Conservation (phyloP, 2,797 vertebrate species). For the Phaenicophaeus curvirostris region DNA sequence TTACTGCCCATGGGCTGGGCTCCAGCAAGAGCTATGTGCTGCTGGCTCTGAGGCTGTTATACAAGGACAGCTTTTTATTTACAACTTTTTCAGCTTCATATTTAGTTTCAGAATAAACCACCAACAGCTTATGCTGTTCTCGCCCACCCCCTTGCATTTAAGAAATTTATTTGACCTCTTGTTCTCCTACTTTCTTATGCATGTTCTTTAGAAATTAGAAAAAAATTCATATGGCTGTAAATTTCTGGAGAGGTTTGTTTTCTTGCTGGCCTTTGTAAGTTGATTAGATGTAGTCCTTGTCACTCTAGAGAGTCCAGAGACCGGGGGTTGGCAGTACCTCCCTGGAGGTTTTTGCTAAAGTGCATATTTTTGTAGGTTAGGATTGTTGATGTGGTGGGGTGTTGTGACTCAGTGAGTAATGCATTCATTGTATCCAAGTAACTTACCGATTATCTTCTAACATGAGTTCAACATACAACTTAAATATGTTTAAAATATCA, state of each 20-base stretch:
- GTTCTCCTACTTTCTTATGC: neutral
- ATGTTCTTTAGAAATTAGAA: neutral
- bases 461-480: neutral
- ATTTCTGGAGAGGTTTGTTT: neutral
- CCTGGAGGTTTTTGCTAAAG: neutral
- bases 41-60: neutral
- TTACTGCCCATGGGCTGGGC: neutral
- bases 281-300: neutral
- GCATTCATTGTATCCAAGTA: fast-evolving
- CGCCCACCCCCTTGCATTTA: neutral
- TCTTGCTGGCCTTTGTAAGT: neutral
- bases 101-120: neutral
- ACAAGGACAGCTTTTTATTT: neutral
- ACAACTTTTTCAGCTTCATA: neutral
- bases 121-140: neutral
- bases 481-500: neutral
- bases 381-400: neutral
- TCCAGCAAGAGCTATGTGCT: neutral
- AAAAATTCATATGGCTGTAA: neutral
- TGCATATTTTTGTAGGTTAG: neutral
- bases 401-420: neutral
- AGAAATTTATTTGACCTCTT: neutral
- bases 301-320: neutral
- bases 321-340: neutral
- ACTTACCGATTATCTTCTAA: neutral